A percentile compares a stretch with the other conserved stretches of the same genome.
Evolutionary conservation across 2,888 invertebrate genomes (phyloP).

Genomic region (Craniophora ligustri): DNA sequence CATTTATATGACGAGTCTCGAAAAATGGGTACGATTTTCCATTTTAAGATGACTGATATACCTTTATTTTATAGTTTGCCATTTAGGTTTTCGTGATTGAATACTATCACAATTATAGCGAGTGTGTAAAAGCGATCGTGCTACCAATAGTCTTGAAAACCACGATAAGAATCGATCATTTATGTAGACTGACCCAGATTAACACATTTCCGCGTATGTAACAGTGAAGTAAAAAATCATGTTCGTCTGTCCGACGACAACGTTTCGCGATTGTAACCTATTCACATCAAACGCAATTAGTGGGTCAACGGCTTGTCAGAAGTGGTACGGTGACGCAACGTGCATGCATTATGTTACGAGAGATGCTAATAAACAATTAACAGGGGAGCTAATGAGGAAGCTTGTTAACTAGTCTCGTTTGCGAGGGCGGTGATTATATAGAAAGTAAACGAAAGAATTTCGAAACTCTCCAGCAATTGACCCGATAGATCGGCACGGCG

Average conservation of each 20-base stretch:
- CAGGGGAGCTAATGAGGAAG: constrained; percentile 58
- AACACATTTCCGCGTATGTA: constrained; percentile 69
- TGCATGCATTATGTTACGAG: constrained; percentile 38
- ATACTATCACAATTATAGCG: constrained; percentile 58
- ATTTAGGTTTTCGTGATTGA: constrained; percentile 55
- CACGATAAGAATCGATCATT: constrained; percentile 62
- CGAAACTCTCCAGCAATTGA: constrained; percentile 73
- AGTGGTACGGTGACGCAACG: constrained; percentile 78
- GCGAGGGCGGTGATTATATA: constrained; percentile 61
- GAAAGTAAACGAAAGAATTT: constrained; percentile 79
- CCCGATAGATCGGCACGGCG: constrained; percentile 69
- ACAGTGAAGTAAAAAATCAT: constrained; percentile 61
- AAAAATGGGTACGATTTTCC: constrained; percentile 33
- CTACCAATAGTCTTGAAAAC: constrained; percentile 69
- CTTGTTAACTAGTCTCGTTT: constrained; percentile 40
- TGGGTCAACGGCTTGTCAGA: constrained; percentile 78
- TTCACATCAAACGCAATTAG: constrained; percentile 78
- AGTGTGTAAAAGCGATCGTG: constrained; percentile 64
- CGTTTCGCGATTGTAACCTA: constrained; percentile 76
- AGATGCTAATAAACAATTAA: constrained; percentile 70
- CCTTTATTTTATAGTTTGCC: constrained; percentile 37
- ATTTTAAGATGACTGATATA: constrained; percentile 35
- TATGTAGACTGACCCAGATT: constrained; percentile 73
- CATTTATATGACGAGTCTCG: constrained; percentile 22
- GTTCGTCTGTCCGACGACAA: constrained; percentile 66